These are phyloP conservation scores for Apodemia duryi DNA, from an alignment of 2,888 invertebrate species.

Conservation along the genomic window DNA sequence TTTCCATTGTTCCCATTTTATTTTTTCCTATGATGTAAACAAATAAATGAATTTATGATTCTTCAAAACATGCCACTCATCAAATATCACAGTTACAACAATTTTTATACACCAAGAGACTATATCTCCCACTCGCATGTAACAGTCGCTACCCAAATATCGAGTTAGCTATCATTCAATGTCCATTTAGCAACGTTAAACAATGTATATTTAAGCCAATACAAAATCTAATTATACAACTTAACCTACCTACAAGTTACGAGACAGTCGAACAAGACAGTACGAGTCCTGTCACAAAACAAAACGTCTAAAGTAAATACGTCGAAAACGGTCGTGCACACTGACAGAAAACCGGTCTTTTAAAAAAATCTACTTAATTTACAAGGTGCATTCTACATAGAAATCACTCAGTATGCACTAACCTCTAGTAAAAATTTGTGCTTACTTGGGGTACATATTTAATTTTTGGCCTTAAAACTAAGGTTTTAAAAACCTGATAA, in stretches of 20 bases:
- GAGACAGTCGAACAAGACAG: conserved; percentile 48
- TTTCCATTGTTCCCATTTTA: too few species aligned
- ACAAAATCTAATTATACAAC: conserved; percentile 65
- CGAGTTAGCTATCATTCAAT: conserved; percentile 29
- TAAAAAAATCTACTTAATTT: conserved; percentile 34
- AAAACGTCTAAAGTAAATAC: conserved; percentile 50
- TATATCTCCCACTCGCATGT: conserved; percentile 21
- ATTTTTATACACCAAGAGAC: neutral
- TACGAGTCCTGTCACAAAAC: conserved; percentile 37
- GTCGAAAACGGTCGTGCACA: conserved; percentile 54
- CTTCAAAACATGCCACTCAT: conserved; percentile 9
- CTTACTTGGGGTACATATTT: conserved; percentile 46
- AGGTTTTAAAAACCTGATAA: conserved; percentile 44
- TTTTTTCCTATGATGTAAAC: too few species aligned
- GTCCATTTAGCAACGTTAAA: conserved; percentile 42
- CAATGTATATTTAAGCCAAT: conserved; percentile 67
- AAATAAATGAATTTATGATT: too few species aligned
- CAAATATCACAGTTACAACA: conserved; percentile 4
- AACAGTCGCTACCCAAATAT: conserved; percentile 25
- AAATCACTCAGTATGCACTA: conserved; percentile 37
- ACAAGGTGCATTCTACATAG: conserved; percentile 29
- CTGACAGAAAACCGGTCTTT: conserved; percentile 27
- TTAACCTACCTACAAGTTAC: conserved; percentile 52
- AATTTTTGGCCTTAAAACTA: conserved; percentile 47
- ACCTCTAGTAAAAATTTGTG: conserved; percentile 54